Evolutionary conservation across 2,797 vertebrate species (phyloP), one percentile per base, ranked within the genome.

Genomic region (Gymnoscopelus braueri): DNA sequence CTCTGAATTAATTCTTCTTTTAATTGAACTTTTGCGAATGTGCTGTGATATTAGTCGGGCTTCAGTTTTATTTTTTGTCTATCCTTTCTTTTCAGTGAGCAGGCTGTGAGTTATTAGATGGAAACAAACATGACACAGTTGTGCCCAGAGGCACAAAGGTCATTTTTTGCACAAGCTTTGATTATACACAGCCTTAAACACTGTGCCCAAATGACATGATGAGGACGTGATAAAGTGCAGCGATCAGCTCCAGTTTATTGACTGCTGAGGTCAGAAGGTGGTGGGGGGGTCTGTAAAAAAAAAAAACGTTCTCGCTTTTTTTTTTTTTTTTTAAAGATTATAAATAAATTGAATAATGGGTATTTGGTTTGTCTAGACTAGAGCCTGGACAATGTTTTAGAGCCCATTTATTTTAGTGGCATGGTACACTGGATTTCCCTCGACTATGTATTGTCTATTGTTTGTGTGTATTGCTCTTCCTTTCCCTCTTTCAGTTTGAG

Each of bases 121-220:
- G 55, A 77, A 79, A 75, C 58, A 49, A 72, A 73, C 61, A 50
- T 67, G 67, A 32, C 50, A 75, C 65, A 58, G 47, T 48, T 47
- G n/a, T 58, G 80, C 78, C 84, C 63, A 65, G 73, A 78, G 86
- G 63, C 81, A 62, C 70, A 72, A 51, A 15, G 11, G 57, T 59
- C 29, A 63, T 72, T 81, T 82, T 75, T 70, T 78, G 60, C 71
- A 58, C 59, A 56, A 79, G 66, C 69, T 61, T 78, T 53, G 44
- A 75, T 75, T 44, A 44, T 44, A 10, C 39, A 54, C 48, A 49
- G 70, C 14, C 77, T 82, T 66, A 63, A 64, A 68, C 75, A 47
- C 82, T 80, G 74, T 83, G 80, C 77, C 79, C 79, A 80, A 89
- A 83, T 78, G 78, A 76, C 71, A 81, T 54, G 64, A 64, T 14